Evolutionary conservation across 2,113 vertebrate species (phyloP).

Genomic region (Columba janthina): DNA sequence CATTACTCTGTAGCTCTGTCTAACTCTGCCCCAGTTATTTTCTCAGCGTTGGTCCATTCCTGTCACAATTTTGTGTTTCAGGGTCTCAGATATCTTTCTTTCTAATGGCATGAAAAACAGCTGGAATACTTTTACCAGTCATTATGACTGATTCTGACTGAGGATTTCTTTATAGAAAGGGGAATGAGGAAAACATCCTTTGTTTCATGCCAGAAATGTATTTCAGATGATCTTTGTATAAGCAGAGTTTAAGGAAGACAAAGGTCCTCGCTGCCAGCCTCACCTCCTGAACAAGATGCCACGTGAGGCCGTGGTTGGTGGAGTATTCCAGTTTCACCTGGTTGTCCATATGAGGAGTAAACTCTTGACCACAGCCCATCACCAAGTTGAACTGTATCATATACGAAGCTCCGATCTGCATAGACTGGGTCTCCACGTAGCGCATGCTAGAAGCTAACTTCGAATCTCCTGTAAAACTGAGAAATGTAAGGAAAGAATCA

Average conservation of each 20-base stretch:
- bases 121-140: neutral
- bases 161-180: neutral
- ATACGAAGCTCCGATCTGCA: constrained; percentile 96
- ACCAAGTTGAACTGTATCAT: constrained; percentile 97
- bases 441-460: constrained; percentile 92
- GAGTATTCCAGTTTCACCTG: constrained; percentile 98
- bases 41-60: neutral
- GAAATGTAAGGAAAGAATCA: constrained; percentile 31
- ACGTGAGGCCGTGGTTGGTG: constrained; percentile 96
- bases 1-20: neutral
- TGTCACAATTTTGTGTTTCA: neutral
- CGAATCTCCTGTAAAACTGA: constrained; percentile 86
- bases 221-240: neutral
- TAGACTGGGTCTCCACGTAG: constrained; percentile 98
- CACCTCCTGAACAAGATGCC: constrained; percentile 98
- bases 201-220: neutral
- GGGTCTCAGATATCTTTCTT: neutral
- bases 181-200: neutral
- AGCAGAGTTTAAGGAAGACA: neutral
- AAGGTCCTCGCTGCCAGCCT: neutral
- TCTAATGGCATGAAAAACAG: neutral
- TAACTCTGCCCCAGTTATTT: neutral
- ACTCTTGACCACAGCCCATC: constrained; percentile 91
- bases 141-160: neutral
- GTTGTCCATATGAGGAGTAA: constrained; percentile 94